Percentiles rank a stretch among this genome's conserved stretches.
phyloP scores from a whole-genome alignment of 2,113 vertebrate genomes.

The Mixornis gularis region DNA sequence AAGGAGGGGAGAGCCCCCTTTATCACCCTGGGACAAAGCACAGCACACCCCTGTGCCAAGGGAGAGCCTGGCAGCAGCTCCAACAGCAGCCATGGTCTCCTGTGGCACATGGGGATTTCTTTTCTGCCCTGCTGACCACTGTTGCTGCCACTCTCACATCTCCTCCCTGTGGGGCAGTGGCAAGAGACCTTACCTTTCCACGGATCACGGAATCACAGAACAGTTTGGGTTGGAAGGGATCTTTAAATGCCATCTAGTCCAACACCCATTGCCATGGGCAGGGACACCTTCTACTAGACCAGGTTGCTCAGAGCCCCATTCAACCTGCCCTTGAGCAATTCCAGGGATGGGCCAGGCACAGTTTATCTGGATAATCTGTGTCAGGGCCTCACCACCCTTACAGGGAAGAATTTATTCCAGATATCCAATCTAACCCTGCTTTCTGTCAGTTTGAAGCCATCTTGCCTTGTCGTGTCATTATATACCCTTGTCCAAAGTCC shows the following conservation, averaged over 20 bases:
- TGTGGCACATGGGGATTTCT: neutral
- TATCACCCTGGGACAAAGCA: too few relatives aligned
- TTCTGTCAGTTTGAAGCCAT: neutral
- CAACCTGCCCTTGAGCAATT: neutral
- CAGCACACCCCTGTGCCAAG: neutral
- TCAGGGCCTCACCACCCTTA: neutral
- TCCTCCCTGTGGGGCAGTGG: neutral
- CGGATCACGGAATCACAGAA: neutral
- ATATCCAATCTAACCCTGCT: neutral
- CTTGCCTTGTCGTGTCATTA: neutral
- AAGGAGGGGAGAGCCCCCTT: neutral
- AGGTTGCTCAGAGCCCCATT: neutral
- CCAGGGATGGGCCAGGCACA: neutral
- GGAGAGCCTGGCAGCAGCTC: neutral
- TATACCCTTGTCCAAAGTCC: neutral
- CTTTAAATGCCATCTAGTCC: neutral
- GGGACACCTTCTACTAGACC: neutral
- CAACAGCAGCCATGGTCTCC: fast-evolving
- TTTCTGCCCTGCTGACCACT: neutral
- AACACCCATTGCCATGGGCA: neutral
- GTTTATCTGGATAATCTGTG: neutral
- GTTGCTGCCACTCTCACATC: neutral
- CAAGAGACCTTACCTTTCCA: fast-evolving
- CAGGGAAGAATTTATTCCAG: neutral
- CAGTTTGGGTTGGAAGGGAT: neutral